Evolutionary conservation across 2,888 invertebrate genomes (phyloP), one percentile per base, ranked within the genome.

Genomic region (Ashinkailepas kermadecensis): DNA sequence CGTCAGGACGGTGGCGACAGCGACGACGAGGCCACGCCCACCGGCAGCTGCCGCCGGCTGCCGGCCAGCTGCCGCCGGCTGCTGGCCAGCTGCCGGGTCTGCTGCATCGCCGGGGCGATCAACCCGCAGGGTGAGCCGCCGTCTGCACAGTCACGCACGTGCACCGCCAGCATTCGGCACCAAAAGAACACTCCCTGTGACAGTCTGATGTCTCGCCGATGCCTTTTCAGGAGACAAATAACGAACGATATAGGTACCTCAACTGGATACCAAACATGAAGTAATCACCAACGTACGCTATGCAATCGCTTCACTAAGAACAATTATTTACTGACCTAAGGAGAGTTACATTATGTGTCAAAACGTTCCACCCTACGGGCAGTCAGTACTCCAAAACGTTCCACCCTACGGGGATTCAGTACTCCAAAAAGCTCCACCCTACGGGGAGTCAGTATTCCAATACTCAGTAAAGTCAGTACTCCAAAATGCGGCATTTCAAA

Each of bases 271-370:
- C 18, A 12, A 18, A 3, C 81, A 80, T 18, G 70, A 80, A 64
- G 82, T 81, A 56, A 81, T 82, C 13, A 82, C 82, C 18, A 83
- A 80, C 81, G 18, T 21, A 78, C 74, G 21, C 11, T 18, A 6
- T 54, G 11, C 12, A 62, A 23, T 39, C n/a, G 25, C 12, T 81
- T 21, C 56, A 13, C 8, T 9, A 8, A 25, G 25, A 1, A 12
- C 12, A 39, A 39, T 3, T 39, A 39, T 39, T 39, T 39, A 39
- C 39, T 39, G 2, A 39, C 39, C 4, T 39, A 39, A 39, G 39
- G 39, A 39, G 39, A 39, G 39, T 39, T 39, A 4, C 39, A 39
- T 4, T 39, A 39, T 3, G 39, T 39, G 39, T 39, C 39, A 39
- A 39, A 39, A 39, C 2, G 39, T 39, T 39, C 39, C 39, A 4